phyloP scores from a whole-genome alignment of 2,888 invertebrate genomes.

The Argyresthia goedartella region DNA sequence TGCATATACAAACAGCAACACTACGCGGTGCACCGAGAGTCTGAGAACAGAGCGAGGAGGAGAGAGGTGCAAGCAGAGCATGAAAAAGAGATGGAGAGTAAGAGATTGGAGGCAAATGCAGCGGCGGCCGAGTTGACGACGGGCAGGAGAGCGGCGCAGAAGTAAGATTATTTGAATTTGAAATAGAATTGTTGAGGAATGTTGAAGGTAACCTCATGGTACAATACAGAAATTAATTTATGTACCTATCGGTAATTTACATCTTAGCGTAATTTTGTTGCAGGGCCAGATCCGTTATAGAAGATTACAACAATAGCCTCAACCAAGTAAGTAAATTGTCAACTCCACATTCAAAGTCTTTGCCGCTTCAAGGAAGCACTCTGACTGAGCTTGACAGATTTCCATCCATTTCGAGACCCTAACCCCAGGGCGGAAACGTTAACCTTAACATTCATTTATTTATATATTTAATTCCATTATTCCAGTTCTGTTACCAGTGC shows the following conservation, averaged over 20 bases:
- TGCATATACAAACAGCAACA: slow-evolving; percentile 73
- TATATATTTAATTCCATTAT: not conserved
- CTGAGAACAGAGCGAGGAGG: slow-evolving; percentile 23
- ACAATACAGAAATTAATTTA: no score
- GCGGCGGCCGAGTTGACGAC: slow-evolving; percentile 16
- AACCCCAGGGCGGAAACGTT: no score
- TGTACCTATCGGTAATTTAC: no score
- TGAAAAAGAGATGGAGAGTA: slow-evolving; percentile 14
- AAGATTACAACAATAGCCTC: slow-evolving; percentile 22
- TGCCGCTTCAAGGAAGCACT: no score
- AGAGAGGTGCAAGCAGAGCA: slow-evolving; percentile 13
- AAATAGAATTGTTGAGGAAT: no score
- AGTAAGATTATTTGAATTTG: slow-evolving; percentile 21
- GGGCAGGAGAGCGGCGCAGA: slow-evolving; percentile 41
- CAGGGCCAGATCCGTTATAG: slow-evolving; percentile 46
- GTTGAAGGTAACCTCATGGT: no score
- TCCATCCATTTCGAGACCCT: no score
- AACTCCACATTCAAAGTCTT: slow-evolving; percentile 4
- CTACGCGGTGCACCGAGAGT: slow-evolving; percentile 53
- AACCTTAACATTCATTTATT: no score
- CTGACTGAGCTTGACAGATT: no score
- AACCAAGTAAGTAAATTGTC: slow-evolving; percentile 5
- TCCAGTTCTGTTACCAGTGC: slow-evolving; percentile 18
- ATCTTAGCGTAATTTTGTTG: slow-evolving; percentile 15
- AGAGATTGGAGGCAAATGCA: slow-evolving; percentile 13